Evolutionary conservation across 2,888 invertebrate genomes (phyloP).

Genomic region (Bembecia ichneumoniformis): DNA sequence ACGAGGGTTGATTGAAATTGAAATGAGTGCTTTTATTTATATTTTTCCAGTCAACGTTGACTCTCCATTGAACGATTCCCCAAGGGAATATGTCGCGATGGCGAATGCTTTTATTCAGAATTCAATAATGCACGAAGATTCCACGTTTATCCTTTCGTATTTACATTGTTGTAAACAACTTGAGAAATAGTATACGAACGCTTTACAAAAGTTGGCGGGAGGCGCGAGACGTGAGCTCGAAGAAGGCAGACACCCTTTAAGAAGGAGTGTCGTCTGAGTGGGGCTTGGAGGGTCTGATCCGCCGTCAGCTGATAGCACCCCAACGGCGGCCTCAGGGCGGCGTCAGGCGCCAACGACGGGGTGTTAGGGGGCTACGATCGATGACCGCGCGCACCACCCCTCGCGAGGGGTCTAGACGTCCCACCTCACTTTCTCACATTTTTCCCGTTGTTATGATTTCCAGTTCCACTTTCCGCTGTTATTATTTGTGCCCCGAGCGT

Average conservation of each 20-base stretch:
- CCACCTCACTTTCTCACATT: conserved; percentile 61
- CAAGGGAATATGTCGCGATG: no score
- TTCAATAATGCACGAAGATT: no score
- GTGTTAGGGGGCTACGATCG: conserved; percentile 34
- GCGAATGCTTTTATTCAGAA: no score
- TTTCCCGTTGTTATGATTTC: conserved; percentile 23
- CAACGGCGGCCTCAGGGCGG: conserved; percentile 26
- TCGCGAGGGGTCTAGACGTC: conserved; percentile 28
- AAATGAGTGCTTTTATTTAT: no score
- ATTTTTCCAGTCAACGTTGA: no score
- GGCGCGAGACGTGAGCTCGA: conserved; percentile 11
- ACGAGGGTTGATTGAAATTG: no score
- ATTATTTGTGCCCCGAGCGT: conserved; percentile 11
- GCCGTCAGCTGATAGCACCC: conserved; percentile 57
- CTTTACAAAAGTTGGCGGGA: conserved; percentile 6
- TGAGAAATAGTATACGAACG: no score
- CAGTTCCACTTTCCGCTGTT: conserved; percentile 18
- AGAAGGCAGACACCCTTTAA: conserved; percentile 10
- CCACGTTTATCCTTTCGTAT: no score
- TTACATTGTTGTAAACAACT: no score
- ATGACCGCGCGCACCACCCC: conserved; percentile 47
- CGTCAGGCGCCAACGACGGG: conserved; percentile 13
- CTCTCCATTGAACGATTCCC: no score
- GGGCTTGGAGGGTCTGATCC: background rate
- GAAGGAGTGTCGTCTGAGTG: conserved; percentile 2